Evolutionary conservation across 2,797 vertebrate species (phyloP), one percentile per base, ranked within the genome.

Genomic region (Poeciliopsis gracilis): DNA sequence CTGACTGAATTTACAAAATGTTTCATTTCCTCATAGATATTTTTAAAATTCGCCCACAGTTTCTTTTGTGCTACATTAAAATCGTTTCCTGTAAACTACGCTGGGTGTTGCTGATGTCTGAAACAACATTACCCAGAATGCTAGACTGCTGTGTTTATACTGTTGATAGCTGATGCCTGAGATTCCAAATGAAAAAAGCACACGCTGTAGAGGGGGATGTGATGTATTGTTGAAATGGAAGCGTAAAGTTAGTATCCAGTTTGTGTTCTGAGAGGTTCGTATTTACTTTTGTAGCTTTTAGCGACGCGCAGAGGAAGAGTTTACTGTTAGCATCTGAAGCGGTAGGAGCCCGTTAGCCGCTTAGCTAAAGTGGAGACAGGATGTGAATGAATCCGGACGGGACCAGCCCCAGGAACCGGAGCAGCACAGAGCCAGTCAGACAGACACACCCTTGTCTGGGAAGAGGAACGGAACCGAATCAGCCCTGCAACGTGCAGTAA

Each of bases 111-210:
- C 1, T 13, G 13, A 2, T 2, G 0, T 8, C 1, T 1, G 16
- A 63, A 91, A 96, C 94, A 94, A 94, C 94, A 95, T 16, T 90
- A 87, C 73, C 95, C 95, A 95, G 16, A 92, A 92, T 1, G 55
- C 8, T 0, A 3, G 45, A 73, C 79, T 12, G 33, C 73, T 28
- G 51, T 81, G 81, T 86, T 85, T 82, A 88, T 70, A 72, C 75
- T 11, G 85, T 84, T 85, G 81, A 81, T 57, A 25, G 77, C 53
- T 70, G 82, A 71, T 71, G 85, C 72, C 82, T 67, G 84, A 86
- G 87, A 76, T 79, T 43, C 76, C 55, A 49, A 78, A 82, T 84
- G 81, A 91, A 91, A 87, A 90, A 90, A 87, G 77, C 84, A 43
- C 80, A 77, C 75, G 76, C 80, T 53, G 80, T 74, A 43, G 23